Evolutionary conservation across 2,113 vertebrate genomes (phyloP), one percentile per base, ranked within the genome.

Genomic region (Etheostoma cragini): DNA sequence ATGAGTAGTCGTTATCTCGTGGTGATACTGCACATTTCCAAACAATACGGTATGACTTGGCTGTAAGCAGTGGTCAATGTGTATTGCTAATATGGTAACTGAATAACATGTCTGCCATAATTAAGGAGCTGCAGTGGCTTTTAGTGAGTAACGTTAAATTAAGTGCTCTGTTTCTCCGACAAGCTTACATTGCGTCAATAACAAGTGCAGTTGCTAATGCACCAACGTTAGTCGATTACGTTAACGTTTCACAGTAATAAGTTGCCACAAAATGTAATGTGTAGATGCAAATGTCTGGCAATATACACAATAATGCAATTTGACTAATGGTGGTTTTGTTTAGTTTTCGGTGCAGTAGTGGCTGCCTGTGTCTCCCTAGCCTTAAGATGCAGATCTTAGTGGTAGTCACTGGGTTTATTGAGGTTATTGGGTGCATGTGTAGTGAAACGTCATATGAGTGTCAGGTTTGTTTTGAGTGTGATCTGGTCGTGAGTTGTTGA

Each of bases 341-440:
- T 7, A 12, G n/a, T 19, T 42, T 15, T 35, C 15, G 0, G 7
- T 30, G 26, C 6, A 16, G 52, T 38, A 61, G 26, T 24, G 21
- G 19, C 5, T 45, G 24, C 19, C 13, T 15, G 33, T 21, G 11
- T 45, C 5, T n/a, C 10, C 33, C 46, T 21, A 78, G 75, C 16
- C 52, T 21, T 56, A 10, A 56, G 24, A 8, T 13, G 45, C 30
- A 30, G 30, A 30, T 21, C 12, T 35, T 14, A 0, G 12, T 76
- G 22, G 46, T 66, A 71, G 54, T 79, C 50, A 3, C 21, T 62
- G 57, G 21, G 63, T 56, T 77, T 42, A 5, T 30, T 72, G 50
- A 72, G 87, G 83, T 89, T 50, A 83, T 14, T 79, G 35, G 69
- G 90, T 91, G 88, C 69, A 68, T 71, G n/a, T 49, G 73, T 11